Conservation (phyloP, 2,888 invertebrate species). For the Orchestes rusci region DNA sequence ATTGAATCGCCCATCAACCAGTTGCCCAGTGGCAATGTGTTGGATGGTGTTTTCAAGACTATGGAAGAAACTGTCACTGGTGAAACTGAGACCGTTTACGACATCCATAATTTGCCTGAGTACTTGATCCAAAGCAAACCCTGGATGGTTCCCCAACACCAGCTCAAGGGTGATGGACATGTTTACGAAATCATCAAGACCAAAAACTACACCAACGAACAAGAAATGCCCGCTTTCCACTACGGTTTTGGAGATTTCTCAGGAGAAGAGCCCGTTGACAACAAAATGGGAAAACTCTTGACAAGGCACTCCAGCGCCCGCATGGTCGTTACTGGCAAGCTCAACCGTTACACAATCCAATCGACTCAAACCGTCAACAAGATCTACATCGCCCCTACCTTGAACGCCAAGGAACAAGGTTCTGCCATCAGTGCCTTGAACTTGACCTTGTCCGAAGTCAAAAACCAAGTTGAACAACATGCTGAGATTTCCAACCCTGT, state of each 20-base stretch:
- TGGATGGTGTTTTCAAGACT: slow-evolving; percentile 55
- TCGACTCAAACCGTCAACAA: slow-evolving; percentile 57
- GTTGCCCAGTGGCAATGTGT: slow-evolving; percentile 41
- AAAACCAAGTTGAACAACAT: slow-evolving; percentile 42
- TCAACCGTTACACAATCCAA: slow-evolving; percentile 56
- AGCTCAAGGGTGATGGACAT: slow-evolving; percentile 43
- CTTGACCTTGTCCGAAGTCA: slow-evolving; percentile 42
- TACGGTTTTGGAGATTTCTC: slow-evolving; percentile 52
- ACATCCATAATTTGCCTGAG: slow-evolving; percentile 53
- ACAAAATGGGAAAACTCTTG: slow-evolving; percentile 39
- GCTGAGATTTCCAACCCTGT: slow-evolving; percentile 41
- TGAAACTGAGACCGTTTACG: slow-evolving; percentile 62
- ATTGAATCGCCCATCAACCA: slow-evolving; percentile 50
- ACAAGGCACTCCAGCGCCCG: slow-evolving; percentile 52
- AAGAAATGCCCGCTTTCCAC: slow-evolving; percentile 54
- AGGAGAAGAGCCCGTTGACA: slow-evolving; percentile 34
- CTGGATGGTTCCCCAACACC: slow-evolving; percentile 46
- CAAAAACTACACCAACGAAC: slow-evolving; percentile 56
- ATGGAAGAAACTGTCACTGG: slow-evolving; percentile 68
- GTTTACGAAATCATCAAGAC: slow-evolving; percentile 58
- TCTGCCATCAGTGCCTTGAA: slow-evolving; percentile 47
- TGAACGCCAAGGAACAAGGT: slow-evolving; percentile 54
- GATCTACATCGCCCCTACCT: slow-evolving; percentile 52
- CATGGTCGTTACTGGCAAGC: slow-evolving; percentile 50
- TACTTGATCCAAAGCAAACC: slow-evolving; percentile 52